Evolutionary conservation across 2,797 vertebrate species (phyloP), one percentile per base, ranked within the genome.

Genomic region (Paguma larvata): DNA sequence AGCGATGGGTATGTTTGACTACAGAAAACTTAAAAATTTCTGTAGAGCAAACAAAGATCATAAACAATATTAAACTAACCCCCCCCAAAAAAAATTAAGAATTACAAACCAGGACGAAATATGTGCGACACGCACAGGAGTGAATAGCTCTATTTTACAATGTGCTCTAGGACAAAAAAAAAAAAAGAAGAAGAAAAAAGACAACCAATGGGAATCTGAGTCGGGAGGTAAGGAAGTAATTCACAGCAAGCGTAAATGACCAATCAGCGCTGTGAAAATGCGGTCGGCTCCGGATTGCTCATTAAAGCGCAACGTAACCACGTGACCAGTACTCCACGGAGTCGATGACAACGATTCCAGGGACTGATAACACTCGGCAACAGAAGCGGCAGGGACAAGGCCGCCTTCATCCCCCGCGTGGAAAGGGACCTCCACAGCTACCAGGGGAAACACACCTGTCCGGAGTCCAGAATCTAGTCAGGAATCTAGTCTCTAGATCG

Each of bases 11-110:
- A 77, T 9, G 84, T 44, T 41, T 51, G 3, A 68, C 32, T 63
- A 79, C 0, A 91, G 25, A 65, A 91, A 70, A 41, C 21, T 91
- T 44, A 87, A 88, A 89, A 56, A 5, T 25, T 78, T 94, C 27
- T n/a, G 0, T 62, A 67, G 0, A 70, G 44, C 34, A 90, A 83
- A 79, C 63, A 59, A 67, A n/a, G 6, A 63, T 25, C 6, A 21
- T 75, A 79, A 91, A 51, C 7, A 56, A 80, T 27, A 86, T 62
- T 85, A 87, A 34, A 6, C 48, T 72, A 56, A 67, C 18, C 19
- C 19, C 75, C 9, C 10, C 10, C 9, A 16, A 9, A 41, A 46
- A 63, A 77, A 68, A 6, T 34, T 46, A 83, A 80, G 62, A 72
- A 82, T 27, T 68, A 85, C 9, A 80, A 85, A 32, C 44, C 23